Percentiles rank a stretch among this genome's conserved stretches.
Conservation (phyloP, 2,113 vertebrate species). For the Grantiella picta region DNA sequence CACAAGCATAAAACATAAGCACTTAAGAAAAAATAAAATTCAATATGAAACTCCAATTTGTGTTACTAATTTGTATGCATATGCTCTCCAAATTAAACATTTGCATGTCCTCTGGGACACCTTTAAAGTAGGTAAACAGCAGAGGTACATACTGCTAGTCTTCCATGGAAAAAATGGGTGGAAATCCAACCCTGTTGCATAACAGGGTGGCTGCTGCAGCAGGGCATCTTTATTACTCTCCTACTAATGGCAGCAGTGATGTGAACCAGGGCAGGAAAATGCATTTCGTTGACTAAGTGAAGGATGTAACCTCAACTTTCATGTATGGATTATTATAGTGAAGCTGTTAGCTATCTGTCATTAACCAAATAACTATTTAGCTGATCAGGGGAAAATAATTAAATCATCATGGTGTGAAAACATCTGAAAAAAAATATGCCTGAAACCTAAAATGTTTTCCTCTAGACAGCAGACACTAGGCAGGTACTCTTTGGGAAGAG, state of each 20-base stretch:
- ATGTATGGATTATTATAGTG: slow-evolving; percentile 1
- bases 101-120: not conserved
- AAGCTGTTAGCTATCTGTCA: slow-evolving; percentile 38
- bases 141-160: not conserved
- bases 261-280: not conserved
- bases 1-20: not conserved
- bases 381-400: slow-evolving; percentile 27
- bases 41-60: not conserved
- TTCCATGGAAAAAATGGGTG: not conserved
- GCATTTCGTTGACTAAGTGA: slow-evolving; percentile 14
- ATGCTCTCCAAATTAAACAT: not conserved
- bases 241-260: slow-evolving; percentile 1
- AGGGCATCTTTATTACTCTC: slow-evolving; percentile 6
- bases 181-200: not conserved
- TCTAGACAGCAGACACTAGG: not conserved
- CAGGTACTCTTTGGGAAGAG: not conserved
- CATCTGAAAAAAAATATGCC: not conserved
- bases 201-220: not conserved
- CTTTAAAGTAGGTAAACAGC: not conserved
- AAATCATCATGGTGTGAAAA: slow-evolving; percentile 3
- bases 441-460: not conserved
- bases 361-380: slow-evolving; percentile 22
- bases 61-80: not conserved
- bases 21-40: not conserved
- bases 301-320: slow-evolving; percentile 26